Evolutionary conservation across 2,797 vertebrate species (phyloP).

Genomic region (Anabas testudineus): DNA sequence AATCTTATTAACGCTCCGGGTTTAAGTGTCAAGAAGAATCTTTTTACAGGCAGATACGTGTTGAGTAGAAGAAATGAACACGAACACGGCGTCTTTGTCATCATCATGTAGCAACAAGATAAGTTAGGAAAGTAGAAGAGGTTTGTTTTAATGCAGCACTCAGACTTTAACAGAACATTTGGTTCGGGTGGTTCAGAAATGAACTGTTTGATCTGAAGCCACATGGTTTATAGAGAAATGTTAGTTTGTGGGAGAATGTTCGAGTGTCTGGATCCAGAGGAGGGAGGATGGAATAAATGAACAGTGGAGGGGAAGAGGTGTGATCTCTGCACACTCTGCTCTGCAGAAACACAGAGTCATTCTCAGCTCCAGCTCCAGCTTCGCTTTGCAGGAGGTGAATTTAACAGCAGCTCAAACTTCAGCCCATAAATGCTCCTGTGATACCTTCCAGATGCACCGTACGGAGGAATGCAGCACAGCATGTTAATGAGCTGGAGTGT

Average conservation of each 20-base stretch:
- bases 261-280: constrained; percentile 38
- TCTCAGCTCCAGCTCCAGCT: constrained; percentile 5
- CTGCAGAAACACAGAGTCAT: constrained; percentile 62
- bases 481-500: constrained; percentile 56
- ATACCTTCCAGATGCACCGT: constrained; percentile 70
- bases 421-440: constrained; percentile 30
- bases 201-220: constrained; percentile 10
- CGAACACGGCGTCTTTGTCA: too few relatives aligned
- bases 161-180: constrained; percentile 12
- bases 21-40: too few relatives aligned
- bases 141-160: constrained; percentile 8
- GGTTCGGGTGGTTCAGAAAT: background rate
- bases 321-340: too few relatives aligned
- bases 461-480: background rate
- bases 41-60: too few relatives aligned
- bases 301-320: constrained; percentile 21
- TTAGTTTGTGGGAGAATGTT: constrained; percentile 18
- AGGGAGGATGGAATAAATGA: constrained; percentile 43
- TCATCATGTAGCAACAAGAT: too few relatives aligned
- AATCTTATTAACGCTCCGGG: background rate
- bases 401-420: constrained; percentile 22
- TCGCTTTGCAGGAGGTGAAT: constrained; percentile 37
- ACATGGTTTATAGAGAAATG: background rate
- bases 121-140: too few relatives aligned
- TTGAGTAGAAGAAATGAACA: too few relatives aligned